Evolutionary conservation across 2,888 invertebrate species (phyloP).

Genomic region (Camponotus fellah): DNA sequence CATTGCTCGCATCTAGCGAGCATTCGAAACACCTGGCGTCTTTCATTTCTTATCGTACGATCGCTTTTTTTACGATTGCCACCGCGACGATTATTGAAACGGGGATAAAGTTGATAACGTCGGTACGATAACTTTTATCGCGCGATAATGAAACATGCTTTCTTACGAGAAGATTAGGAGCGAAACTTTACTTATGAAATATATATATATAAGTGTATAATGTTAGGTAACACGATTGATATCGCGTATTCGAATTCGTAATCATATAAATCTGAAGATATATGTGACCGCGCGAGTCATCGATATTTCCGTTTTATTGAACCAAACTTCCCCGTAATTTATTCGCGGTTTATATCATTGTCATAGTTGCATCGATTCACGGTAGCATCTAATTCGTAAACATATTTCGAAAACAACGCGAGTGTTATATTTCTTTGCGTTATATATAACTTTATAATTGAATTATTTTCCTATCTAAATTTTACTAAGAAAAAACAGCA

Average conservation of each 20-base stretch:
- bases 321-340: neutral
- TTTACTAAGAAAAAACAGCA: neutral
- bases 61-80: neutral
- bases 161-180: neutral
- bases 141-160: conserved; percentile 9
- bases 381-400: neutral
- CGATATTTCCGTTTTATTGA: conserved; percentile 29
- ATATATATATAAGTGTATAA: neutral
- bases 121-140: neutral
- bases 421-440: neutral
- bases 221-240: neutral
- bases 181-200: conserved; percentile 11
- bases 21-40: conserved; percentile 6
- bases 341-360: neutral
- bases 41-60: neutral
- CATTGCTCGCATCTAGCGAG: neutral
- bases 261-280: neutral
- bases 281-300: conserved; percentile 2
- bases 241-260: neutral
- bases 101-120: neutral
- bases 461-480: neutral
- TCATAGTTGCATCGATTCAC: neutral
- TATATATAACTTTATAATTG: neutral
- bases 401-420: neutral
- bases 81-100: neutral